Percentiles rank a stretch among this genome's conserved stretches.
These are phyloP conservation scores for Chymomyza costata DNA, from an alignment of 1,140 invertebrate species.

Conservation along the genomic window DNA sequence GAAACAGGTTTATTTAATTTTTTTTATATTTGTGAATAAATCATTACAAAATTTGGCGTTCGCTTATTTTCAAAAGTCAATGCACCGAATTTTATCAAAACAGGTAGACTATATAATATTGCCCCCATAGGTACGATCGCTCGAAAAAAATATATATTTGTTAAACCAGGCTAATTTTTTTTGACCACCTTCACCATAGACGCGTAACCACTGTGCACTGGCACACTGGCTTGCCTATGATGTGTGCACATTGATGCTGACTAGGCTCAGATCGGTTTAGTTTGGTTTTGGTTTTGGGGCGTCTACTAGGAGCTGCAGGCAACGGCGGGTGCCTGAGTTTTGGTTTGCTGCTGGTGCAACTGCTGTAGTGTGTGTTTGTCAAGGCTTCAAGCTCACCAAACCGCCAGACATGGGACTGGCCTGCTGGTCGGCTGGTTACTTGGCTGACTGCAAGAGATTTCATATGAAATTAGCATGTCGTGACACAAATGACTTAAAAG, in stretches of 20 bases:
- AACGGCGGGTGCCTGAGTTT: too few species aligned
- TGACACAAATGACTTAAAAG: constrained; percentile 73
- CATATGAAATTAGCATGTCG: constrained; percentile 73
- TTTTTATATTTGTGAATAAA: too few species aligned
- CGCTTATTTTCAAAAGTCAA: too few species aligned
- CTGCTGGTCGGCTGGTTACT: constrained; percentile 41
- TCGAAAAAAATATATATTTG: too few species aligned
- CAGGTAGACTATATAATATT: too few species aligned
- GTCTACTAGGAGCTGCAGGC: too few species aligned
- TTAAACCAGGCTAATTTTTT: too few species aligned
- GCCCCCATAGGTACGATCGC: too few species aligned
- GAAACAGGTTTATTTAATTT: too few species aligned
- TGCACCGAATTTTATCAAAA: too few species aligned
- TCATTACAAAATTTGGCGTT: too few species aligned
- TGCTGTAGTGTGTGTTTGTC: constrained; percentile 37
- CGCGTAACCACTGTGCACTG: constrained; percentile 48
- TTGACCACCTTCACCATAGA: too few species aligned
- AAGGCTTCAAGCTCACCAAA: constrained; percentile 55
- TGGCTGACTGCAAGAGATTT: constrained; percentile 67
- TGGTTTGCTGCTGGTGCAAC: constrained; percentile 1
- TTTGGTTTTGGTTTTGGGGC: constrained; percentile 35
- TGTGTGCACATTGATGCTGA: constrained; percentile 45
- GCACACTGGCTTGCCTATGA: constrained; percentile 32
- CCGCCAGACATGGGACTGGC: constrained; percentile 51
- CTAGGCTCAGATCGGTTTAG: constrained; percentile 31